These are phyloP conservation scores for Actenoides hombroni DNA, from an alignment of 2,113 vertebrate species.

Conservation along the genomic window DNA sequence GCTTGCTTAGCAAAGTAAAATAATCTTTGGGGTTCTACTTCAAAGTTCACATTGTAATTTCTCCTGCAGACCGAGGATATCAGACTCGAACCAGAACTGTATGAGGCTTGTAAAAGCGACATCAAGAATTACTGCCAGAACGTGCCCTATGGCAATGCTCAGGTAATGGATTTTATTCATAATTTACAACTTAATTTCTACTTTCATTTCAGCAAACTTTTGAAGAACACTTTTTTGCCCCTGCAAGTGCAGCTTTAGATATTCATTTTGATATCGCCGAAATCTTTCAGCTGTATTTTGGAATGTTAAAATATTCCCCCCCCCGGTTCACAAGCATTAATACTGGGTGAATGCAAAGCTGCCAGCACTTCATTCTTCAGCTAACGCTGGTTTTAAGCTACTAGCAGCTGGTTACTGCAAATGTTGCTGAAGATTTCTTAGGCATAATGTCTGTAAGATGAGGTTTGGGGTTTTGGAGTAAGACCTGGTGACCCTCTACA, in stretches of 20 bases:
- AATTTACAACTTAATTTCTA: conserved; percentile 10
- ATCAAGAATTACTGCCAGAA: conserved; percentile 87
- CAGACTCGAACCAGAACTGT: conserved; percentile 92
- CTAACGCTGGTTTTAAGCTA: background rate
- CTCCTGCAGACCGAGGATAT: conserved; percentile 90
- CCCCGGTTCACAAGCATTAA: background rate
- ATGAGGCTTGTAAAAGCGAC: conserved; percentile 90
- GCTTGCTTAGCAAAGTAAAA: background rate
- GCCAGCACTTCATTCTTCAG: background rate
- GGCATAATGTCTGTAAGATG: background rate
- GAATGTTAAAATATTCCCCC: background rate
- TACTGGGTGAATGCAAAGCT: background rate
- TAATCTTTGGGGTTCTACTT: background rate
- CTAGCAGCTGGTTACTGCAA: background rate
- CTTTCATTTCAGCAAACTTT: background rate
- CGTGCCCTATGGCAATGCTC: conserved; percentile 91
- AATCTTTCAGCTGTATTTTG: background rate
- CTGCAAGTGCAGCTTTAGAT: background rate
- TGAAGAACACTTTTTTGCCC: background rate
- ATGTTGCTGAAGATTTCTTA: background rate
- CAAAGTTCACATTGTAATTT: background rate
- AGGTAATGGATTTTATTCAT: conserved; percentile 76
- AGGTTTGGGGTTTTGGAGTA: background rate
- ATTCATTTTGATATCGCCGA: background rate
- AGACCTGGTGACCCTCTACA: background rate